phyloP scores from a whole-genome alignment of 2,113 vertebrate species.

The Abramis brama region DNA sequence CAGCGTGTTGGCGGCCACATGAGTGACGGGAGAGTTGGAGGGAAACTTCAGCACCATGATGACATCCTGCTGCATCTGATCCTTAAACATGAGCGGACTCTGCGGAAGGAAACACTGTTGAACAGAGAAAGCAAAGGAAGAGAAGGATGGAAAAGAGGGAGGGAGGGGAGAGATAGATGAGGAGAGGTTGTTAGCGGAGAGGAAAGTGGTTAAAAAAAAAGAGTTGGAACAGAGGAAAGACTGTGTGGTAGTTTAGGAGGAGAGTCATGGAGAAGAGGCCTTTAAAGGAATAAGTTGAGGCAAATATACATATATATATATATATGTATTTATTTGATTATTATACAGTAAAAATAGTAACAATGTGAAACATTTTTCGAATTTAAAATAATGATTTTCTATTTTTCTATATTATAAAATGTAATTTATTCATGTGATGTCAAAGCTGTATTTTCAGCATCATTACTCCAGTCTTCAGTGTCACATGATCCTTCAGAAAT shows the following conservation, averaged over 20 bases:
- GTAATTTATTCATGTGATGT: no score
- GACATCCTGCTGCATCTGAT: slow-evolving; percentile 99
- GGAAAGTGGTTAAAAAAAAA: slow-evolving; percentile 32
- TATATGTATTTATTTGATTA: background rate
- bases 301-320: background rate
- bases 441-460: no score
- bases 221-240: slow-evolving; percentile 32
- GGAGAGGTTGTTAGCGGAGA: slow-evolving; percentile 41
- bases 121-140: slow-evolving; percentile 75
- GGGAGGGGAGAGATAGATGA: slow-evolving; percentile 58
- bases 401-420: no score
- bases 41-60: slow-evolving; percentile 99
- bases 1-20: slow-evolving; percentile 95
- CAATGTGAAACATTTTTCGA: background rate
- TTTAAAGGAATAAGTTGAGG: background rate
- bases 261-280: slow-evolving; percentile 2
- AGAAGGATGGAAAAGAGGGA: slow-evolving; percentile 33
- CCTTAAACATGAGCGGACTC: slow-evolving; percentile 99
- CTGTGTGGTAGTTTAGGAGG: slow-evolving; percentile 19
- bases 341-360: background rate
- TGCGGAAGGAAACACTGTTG: slow-evolving; percentile 99
- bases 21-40: slow-evolving; percentile 96
- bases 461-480: no score
- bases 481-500: no score
- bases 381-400: no score